Conservation (phyloP, 1,140 invertebrate species). For the Meloidogyne hapla region DNA sequence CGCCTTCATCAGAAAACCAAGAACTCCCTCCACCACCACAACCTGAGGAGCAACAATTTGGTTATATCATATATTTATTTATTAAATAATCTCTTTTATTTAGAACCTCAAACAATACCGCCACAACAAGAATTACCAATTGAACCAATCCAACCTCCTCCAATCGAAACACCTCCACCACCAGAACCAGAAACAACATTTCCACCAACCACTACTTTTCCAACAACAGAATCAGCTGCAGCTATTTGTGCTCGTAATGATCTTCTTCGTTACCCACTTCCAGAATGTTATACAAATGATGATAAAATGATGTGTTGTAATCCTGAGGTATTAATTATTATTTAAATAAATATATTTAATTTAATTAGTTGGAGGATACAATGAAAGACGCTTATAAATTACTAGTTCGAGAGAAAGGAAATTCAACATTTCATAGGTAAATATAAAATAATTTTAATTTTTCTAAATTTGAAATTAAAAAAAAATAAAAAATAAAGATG, state of each 20-base stretch:
- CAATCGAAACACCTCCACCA: neutral
- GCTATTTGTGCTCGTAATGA: neutral
- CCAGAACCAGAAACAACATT: neutral
- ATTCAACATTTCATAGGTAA: too few species aligned
- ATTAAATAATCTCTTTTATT: too few species aligned
- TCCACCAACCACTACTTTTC: constrained; percentile 6
- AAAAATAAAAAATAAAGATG: too few species aligned
- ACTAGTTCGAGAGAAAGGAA: neutral
- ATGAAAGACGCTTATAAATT: constrained; percentile 38
- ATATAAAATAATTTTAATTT: too few species aligned
- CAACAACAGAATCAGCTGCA: neutral
- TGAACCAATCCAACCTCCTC: neutral
- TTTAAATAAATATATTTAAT: too few species aligned
- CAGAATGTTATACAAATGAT: constrained; percentile 46
- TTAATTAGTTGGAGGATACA: constrained; percentile 31
- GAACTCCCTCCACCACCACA: neutral
- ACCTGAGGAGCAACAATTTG: neutral
- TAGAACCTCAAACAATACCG: neutral
- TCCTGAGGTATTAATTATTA: neutral
- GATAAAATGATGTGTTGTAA: constrained; percentile 54
- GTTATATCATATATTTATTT: too few species aligned
- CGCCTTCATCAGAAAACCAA: neutral
- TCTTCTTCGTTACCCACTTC: constrained; percentile 33
- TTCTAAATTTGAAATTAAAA: too few species aligned
- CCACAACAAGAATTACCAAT: neutral